Base-by-base conservation (phyloP, 2,113 vertebrate species). In the Lamprotornis superbus region DNA sequence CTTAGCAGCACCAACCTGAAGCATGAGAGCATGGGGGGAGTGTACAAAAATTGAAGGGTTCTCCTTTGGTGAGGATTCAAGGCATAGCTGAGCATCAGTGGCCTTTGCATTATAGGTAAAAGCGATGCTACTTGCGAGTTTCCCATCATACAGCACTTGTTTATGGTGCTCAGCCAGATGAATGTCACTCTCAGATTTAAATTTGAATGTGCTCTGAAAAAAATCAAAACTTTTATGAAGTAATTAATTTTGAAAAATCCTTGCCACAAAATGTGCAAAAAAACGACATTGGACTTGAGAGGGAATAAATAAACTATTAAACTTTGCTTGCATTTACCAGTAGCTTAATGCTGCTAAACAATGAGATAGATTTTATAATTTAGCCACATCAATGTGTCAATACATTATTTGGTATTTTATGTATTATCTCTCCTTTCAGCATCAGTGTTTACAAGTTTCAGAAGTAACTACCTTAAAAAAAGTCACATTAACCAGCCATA, bases 101-200 rank as follows among this genome's bases (percentile, higher is more conserved):
- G 99, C 99, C 97, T 99, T 99, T 5, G 99, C 99, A 13, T 99
- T 99, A 37, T 99, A 99, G 27, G 99, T 99, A 97, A 99, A 99
- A 93, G 99, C 99, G 85, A 99, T 99, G 95, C 99, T 99, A 97
- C 98, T 99, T 87, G 99, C 99, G 90, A 99, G 98, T 94, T 99
- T 99, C 57, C 99, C 98, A 70, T 99, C 99, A 31, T 99, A 99
- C 4, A 99, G 94, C 85, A 99, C 99, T 97, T 99, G 99, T 93
- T 99, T 99, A 80, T 99, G 99, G 95, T 99, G 99, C 97, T 99
- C 99, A 8, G 99, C 99, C 98, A 99, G 98, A 97, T 99, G 99
- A 97, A 99, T 99, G 94, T 99, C 99, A 89, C 99, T 99, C 97
- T 99, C 99, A 0, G 99, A 99, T 94, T 99, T 99, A 95, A 99